phyloP scores from a whole-genome alignment of 2,888 invertebrate genomes.

The Aricia artaxerxes region DNA sequence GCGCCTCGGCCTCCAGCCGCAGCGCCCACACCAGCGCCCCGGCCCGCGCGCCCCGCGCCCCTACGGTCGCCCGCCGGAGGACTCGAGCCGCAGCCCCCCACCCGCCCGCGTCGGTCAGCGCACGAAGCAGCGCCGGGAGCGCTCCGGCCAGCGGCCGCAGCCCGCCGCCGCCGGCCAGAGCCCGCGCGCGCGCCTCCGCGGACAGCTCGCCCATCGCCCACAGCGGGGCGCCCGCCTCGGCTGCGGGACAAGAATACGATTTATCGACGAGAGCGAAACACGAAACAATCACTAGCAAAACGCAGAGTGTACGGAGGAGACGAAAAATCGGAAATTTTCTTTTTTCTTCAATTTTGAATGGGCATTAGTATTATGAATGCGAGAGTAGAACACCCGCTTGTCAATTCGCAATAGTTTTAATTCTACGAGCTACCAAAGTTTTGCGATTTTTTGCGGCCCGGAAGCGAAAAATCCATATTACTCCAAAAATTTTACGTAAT shows the following conservation, averaged over 20 bases:
- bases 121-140: conserved; percentile 49
- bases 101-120: conserved; percentile 38
- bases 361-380: too few relatives aligned
- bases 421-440: too few relatives aligned
- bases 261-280: not conserved
- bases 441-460: too few relatives aligned
- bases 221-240: conserved; percentile 47
- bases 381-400: too few relatives aligned
- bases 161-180: conserved; percentile 34
- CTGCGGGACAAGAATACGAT: conserved; percentile 35
- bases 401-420: too few relatives aligned
- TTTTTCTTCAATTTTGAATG: too few relatives aligned
- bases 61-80: conserved; percentile 23
- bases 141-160: conserved; percentile 43
- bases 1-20: conserved; percentile 47
- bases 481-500: too few relatives aligned
- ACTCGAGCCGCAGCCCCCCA: conserved; percentile 38
- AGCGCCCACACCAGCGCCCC: conserved; percentile 41
- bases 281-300: not conserved
- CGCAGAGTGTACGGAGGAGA: too few relatives aligned
- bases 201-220: conserved; percentile 44
- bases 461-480: too few relatives aligned
- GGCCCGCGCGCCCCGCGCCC: conserved; percentile 41
- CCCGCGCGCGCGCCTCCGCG: conserved; percentile 38
- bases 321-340: too few relatives aligned